Base-by-base conservation (phyloP, 2,797 vertebrate species). In the Bradypus variegatus region DNA sequence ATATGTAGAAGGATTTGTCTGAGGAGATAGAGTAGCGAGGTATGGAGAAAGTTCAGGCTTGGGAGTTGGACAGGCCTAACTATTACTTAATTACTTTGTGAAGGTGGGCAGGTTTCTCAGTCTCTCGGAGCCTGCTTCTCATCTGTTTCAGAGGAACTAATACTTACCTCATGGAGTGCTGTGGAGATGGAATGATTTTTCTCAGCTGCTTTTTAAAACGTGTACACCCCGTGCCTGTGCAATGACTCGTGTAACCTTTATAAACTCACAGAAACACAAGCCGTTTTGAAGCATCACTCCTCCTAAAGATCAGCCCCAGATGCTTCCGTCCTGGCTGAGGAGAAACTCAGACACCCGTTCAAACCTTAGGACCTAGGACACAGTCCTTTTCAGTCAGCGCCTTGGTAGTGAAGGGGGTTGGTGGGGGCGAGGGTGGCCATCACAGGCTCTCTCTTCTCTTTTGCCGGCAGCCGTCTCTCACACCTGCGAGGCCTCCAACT, bases 401-500 rank as follows among this genome's bases (percentile, higher is more conserved):
- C 31, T 65, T 27, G n/a, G 19, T 23, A 36, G 36, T 60, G 83
- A 19, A 4, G 31, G 25, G 33, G 45, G 23, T n/a, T 12, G 0
- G 38, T 10, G 55, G 45, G 36, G 2, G 11, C 11, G 13, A 14
- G 50, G 53, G 53, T 25, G 58, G n/a, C 15, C 27, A 8, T 91
- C 58, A 95, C 33, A 0, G 5, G 25, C 3, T 80, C 6, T 62
- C 15, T 83, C 76, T 64, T 21, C 12, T 93, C n/a, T 91, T 5
- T 94, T 80, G 86, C 29, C 95, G 96, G 21, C 89, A 99, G 98
- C 98, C 95, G 98, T 98, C 82, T 98, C 98, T 83, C 99, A 99
- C 96, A 99, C 99, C 4, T 99, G 99, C 2, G 99, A 99, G 96
- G 97, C 98, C 90, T 98, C 98, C 95, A 99, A 99, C 96, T 99